A percentile compares a stretch with the other conserved stretches of the same genome.
Evolutionary conservation across 2,888 invertebrate species (phyloP).

Genomic region (Agrotis ipsilon): DNA sequence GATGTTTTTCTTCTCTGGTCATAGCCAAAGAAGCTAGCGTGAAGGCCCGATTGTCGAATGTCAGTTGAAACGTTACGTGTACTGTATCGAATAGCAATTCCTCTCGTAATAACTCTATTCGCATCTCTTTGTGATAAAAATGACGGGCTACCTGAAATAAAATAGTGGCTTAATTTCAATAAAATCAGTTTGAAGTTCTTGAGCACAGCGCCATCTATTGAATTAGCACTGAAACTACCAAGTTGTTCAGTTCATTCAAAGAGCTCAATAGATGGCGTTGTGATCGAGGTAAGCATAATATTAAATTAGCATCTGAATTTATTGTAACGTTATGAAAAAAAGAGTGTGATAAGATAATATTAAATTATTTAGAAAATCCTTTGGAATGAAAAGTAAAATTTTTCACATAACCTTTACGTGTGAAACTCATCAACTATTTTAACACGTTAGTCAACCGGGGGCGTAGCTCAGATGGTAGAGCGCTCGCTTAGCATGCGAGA

Average conservation of each 20-base stretch:
- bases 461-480: constrained; percentile 92
- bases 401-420: accelerated
- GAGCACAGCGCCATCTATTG: constrained; percentile 25
- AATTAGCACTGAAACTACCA: accelerated
- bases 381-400: too few relatives aligned
- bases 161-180: background rate
- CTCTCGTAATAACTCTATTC: constrained; percentile 97
- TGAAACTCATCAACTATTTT: background rate
- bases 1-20: constrained; percentile 96
- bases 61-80: constrained; percentile 98
- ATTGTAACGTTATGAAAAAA: too few relatives aligned
- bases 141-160: constrained; percentile 94
- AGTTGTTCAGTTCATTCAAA: accelerated
- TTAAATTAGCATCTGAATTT: background rate
- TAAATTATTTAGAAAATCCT: too few relatives aligned
- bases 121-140: constrained; percentile 98
- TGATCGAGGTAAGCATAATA: background rate
- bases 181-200: background rate
- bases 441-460: constrained; percentile 69
- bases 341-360: too few relatives aligned
- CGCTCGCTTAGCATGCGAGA: constrained; percentile 92
- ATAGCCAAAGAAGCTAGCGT: constrained; percentile 95
- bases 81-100: constrained; percentile 97
- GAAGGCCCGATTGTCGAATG: constrained; percentile 98
- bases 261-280: constrained; percentile 17